These are phyloP conservation scores for Limnothrissa miodon DNA, from an alignment of 2,113 vertebrate genomes.

Conservation along the genomic window DNA sequence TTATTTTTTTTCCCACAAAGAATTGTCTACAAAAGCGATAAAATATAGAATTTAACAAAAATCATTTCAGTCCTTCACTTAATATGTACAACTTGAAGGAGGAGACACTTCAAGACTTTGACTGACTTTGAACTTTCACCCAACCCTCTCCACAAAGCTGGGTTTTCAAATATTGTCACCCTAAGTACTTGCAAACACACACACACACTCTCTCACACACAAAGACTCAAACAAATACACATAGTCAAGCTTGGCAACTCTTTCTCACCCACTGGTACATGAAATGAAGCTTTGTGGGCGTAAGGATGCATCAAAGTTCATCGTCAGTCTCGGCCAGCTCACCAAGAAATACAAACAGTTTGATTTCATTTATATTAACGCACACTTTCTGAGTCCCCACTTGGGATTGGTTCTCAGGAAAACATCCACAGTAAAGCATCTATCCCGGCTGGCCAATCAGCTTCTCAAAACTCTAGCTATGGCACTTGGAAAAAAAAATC, in stretches of 20 bases:
- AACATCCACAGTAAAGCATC: constrained; percentile 66
- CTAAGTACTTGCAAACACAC: constrained; percentile 41
- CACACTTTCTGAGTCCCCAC: constrained; percentile 58
- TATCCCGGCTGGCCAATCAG: constrained; percentile 60
- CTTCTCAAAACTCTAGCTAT: constrained; percentile 65
- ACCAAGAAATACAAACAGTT: constrained; percentile 45
- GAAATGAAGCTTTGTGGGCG: constrained; percentile 41
- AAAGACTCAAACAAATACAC: constrained; percentile 34
- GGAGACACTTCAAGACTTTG: constrained; percentile 74
- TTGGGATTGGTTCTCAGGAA: constrained; percentile 66
- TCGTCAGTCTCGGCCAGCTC: constrained; percentile 60
- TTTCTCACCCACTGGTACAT: constrained; percentile 33
- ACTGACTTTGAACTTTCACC: constrained; percentile 81
- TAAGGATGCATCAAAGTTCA: constrained; percentile 54
- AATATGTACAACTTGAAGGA: constrained; percentile 91
- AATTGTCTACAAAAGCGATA: constrained; percentile 96
- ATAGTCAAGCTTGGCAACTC: constrained; percentile 39
- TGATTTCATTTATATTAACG: constrained; percentile 60
- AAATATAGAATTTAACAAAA: constrained; percentile 98
- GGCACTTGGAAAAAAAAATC: constrained; percentile 71
- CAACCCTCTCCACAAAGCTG: constrained; percentile 54
- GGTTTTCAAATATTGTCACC: constrained; percentile 40
- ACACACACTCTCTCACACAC: constrained; percentile 27
- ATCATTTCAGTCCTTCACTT: constrained; percentile 85
- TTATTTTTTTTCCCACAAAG: constrained; percentile 86